phyloP scores from a whole-genome alignment of 2,113 vertebrate genomes.

The Scomber colias region DNA sequence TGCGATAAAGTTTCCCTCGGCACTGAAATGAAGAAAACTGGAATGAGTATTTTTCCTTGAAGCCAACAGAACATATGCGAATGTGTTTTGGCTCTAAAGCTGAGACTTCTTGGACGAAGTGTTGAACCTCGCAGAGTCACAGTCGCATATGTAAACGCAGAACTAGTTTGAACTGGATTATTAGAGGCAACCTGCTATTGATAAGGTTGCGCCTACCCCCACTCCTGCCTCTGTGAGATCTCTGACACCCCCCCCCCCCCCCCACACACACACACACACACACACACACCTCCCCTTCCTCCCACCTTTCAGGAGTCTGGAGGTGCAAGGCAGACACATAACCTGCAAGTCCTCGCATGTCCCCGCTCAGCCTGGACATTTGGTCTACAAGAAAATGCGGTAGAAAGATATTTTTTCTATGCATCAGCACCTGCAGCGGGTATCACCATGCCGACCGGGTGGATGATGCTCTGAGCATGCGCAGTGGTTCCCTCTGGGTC shows the following conservation, averaged over 20 bases:
- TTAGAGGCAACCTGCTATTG: conserved; percentile 66
- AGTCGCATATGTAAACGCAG: conserved; percentile 46
- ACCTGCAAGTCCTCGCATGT: conserved; percentile 24
- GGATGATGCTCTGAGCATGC: conserved; percentile 60
- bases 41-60: background rate
- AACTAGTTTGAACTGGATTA: conserved; percentile 86
- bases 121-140: background rate
- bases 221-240: no score
- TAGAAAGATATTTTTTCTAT: conserved; percentile 44
- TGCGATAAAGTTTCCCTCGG: background rate
- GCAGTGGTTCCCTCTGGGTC: conserved; percentile 14
- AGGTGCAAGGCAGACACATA: conserved; percentile 8
- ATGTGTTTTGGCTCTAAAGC: background rate
- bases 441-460: conserved; percentile 6
- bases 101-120: background rate
- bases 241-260: conserved; percentile 52
- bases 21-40: background rate
- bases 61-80: background rate
- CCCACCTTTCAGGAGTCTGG: background rate
- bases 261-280: no score
- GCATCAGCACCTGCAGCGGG: conserved; percentile 65
- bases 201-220: conserved; percentile 58
- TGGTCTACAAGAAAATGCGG: conserved; percentile 4
- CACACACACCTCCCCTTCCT: conserved; percentile 35
- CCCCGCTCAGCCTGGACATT: conserved; percentile 14